Evolutionary conservation across 2,888 invertebrate genomes (phyloP), one percentile per base, ranked within the genome.

Genomic region (Tinea trinotella): DNA sequence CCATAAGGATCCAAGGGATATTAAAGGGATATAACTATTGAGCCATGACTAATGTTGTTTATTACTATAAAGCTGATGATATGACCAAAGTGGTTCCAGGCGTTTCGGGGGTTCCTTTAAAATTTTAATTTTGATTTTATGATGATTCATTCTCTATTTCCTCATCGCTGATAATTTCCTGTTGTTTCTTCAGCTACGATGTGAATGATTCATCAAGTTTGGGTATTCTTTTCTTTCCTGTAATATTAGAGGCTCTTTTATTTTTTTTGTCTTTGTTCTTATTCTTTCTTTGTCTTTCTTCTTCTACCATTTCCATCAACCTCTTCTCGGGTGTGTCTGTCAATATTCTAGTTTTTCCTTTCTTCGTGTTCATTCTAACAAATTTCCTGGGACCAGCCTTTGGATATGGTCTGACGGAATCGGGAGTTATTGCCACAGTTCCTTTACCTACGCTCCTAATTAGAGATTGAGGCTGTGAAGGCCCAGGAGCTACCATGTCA

Each of bases 191-290:
- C n/a, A n/a, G n/a, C n/a, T n/a, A n/a, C n/a, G n/a, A n/a, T n/a
- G n/a, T n/a, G n/a, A n/a, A n/a, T n/a, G n/a, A n/a, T n/a, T n/a
- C n/a, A n/a, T n/a, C 40, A 40, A 40, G 40, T 40, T 40, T 40
- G 40, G 40, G 40, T 40, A 40, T 40, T 40, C 40, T 40, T 40
- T 40, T 40, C 40, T 40, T 40, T 40, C 40, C 40, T 40, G 40
- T 40, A 40, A 40, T 40, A n/a, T 48, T 48, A 48, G 48, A 48
- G 48, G 18, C 19, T 48, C 48, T 48, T 48, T 48, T 48, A 15
- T 48, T 48, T 48, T 48, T 48, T 48, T 48, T 48, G 17, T 48
- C 18, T 48, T 12, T 48, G 48, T 48, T n/a, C 48, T 48, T 48
- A 48, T 48, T 48, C 18, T 48, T 40, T 40, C 40, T 40, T 40